Conservation (phyloP, 2,888 invertebrate species). For the Leucania comma region DNA sequence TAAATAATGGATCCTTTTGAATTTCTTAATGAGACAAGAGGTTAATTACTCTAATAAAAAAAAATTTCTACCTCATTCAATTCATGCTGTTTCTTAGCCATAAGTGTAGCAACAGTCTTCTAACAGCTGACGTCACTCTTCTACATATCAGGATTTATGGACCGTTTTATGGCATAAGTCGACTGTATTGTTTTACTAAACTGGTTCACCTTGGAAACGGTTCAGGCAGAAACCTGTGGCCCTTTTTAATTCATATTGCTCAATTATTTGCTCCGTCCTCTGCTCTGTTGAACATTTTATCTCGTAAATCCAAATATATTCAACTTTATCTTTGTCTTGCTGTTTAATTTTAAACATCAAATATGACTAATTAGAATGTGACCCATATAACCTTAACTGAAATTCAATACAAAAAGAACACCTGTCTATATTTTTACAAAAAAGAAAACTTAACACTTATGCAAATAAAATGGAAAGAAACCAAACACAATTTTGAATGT, state of each 20-base stretch:
- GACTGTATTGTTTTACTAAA: constrained; percentile 51
- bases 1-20: not conserved
- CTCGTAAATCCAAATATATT: not conserved
- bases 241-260: constrained; percentile 32
- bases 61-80: not conserved
- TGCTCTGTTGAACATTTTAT: not conserved
- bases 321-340: too few species aligned
- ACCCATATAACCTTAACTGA: constrained; percentile 27
- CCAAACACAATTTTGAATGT: not conserved
- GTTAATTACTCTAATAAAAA: not conserved
- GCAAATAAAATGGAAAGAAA: constrained; percentile 33
- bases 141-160: constrained; percentile 43
- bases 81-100: not conserved
- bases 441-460: constrained; percentile 29
- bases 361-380: constrained; percentile 14
- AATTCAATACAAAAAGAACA: constrained; percentile 29
- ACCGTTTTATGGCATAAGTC: constrained; percentile 46
- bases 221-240: constrained; percentile 19
- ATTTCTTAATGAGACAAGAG: not conserved
- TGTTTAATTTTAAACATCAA: constrained; percentile 3
- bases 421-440: constrained; percentile 18
- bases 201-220: constrained; percentile 60
- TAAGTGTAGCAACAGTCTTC: constrained; percentile 2
- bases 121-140: constrained; percentile 48
- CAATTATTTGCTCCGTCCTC: constrained; percentile 11